Evolutionary conservation across 2,888 invertebrate species (phyloP).

Genomic region (Danaus chrysippus): DNA sequence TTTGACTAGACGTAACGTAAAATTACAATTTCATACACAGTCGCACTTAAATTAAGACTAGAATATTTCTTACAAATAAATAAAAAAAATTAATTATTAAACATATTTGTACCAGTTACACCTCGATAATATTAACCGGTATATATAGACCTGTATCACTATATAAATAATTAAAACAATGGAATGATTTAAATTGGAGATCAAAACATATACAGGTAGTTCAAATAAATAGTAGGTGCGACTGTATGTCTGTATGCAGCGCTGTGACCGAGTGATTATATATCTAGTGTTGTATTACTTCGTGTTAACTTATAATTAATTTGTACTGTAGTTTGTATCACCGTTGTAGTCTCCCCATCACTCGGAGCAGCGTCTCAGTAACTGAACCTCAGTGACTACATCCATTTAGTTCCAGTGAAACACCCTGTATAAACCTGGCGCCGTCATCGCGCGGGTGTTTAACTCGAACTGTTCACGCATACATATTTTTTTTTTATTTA

Average conservation of each 20-base stretch:
- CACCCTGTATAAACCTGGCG: conserved; percentile 51
- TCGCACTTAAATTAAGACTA: conserved; percentile 54
- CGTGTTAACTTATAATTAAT: conserved; percentile 70
- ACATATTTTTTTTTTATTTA: conserved; percentile 73
- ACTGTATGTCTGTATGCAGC: conserved; percentile 62
- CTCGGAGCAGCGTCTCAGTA: conserved; percentile 61
- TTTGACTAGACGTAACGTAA: conserved; percentile 76
- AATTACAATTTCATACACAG: conserved; percentile 60
- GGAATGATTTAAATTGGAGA: background rate
- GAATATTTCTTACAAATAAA: conserved; percentile 30
- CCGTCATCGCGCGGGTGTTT: conserved; percentile 55
- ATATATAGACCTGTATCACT: background rate
- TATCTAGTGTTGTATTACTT: conserved; percentile 48
- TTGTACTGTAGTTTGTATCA: conserved; percentile 63
- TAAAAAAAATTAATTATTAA: conserved; percentile 11
- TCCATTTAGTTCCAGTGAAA: conserved; percentile 48
- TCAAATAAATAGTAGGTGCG: conserved; percentile 49
- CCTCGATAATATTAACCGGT: background rate
- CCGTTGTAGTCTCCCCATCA: conserved; percentile 30
- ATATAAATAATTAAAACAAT: background rate
- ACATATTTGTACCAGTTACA: background rate
- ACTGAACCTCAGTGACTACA: conserved; percentile 69
- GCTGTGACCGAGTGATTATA: conserved; percentile 61
- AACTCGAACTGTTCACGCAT: conserved; percentile 55
- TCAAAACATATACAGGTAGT: background rate